These are phyloP conservation scores for Agelaius tricolor DNA, from an alignment of 2,113 vertebrate genomes.

Conservation along the genomic window DNA sequence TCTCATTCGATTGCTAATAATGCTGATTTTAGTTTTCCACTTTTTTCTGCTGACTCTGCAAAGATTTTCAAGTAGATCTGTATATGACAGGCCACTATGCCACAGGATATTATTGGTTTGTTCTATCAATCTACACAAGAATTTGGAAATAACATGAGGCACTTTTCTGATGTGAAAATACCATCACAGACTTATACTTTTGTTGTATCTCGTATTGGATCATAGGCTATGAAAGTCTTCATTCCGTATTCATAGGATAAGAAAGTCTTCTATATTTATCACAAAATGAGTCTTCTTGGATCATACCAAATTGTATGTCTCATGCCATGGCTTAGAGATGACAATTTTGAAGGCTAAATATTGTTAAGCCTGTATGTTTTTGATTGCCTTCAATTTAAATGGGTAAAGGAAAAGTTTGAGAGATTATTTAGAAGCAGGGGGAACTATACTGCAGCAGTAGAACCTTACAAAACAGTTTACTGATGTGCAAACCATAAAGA, in stretches of 20 bases:
- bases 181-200: not conserved
- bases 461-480: not conserved
- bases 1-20: not conserved
- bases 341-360: not conserved
- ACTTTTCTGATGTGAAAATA: not conserved
- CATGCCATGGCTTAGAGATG: not conserved
- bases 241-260: not conserved
- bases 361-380: not conserved
- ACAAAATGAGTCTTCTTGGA: not conserved
- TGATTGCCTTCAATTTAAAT: not conserved
- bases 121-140: not conserved
- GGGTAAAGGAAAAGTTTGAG: not conserved
- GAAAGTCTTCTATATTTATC: not conserved
- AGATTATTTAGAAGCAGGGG: not conserved
- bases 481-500: slow-evolving; percentile 11
- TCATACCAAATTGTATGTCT: not conserved
- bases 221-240: not conserved
- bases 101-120: not conserved
- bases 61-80: not conserved
- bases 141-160: not conserved
- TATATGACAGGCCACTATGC: not conserved
- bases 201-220: not conserved
- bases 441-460: not conserved
- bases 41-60: slow-evolving; percentile 2
- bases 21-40: not conserved